phyloP scores from a whole-genome alignment of 2,797 vertebrate genomes.

The Crypturellus tataupa region DNA sequence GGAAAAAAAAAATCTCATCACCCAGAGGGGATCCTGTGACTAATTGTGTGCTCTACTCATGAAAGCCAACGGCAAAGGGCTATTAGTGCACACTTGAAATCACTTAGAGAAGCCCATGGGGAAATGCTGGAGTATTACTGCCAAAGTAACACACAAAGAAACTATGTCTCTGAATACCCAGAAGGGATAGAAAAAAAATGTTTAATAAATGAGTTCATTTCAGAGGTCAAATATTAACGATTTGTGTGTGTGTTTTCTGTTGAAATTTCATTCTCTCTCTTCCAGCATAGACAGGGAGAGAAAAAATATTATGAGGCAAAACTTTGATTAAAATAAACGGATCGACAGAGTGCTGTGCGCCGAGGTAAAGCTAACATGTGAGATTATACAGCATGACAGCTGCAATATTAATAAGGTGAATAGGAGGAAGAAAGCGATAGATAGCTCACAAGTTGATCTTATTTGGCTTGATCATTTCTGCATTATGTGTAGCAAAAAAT shows the following conservation, averaged over 20 bases:
- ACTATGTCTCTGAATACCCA: slow-evolving; percentile 33
- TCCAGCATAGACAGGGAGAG: slow-evolving; percentile 42
- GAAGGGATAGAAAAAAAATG: slow-evolving; percentile 14
- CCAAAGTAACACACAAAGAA: slow-evolving; percentile 35
- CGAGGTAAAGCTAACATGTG: slow-evolving; percentile 20
- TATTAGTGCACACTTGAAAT: slow-evolving; percentile 69
- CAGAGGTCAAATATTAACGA: slow-evolving; percentile 72
- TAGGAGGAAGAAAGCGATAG: not conserved
- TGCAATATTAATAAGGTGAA: slow-evolving; percentile 74
- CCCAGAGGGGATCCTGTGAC: slow-evolving; percentile 19
- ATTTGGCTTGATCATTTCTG: slow-evolving; percentile 28
- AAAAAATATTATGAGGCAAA: slow-evolving; percentile 58
- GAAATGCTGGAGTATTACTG: slow-evolving; percentile 16
- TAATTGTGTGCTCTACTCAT: slow-evolving; percentile 27
- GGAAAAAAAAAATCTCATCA: not conserved
- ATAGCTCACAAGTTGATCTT: slow-evolving; percentile 30
- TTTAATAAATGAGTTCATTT: slow-evolving; percentile 67
- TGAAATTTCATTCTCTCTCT: slow-evolving; percentile 66
- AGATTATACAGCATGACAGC: slow-evolving; percentile 47
- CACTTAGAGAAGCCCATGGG: slow-evolving; percentile 53
- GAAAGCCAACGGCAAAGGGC: slow-evolving; percentile 56
- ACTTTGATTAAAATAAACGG: slow-evolving; percentile 73
- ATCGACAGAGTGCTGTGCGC: slow-evolving; percentile 21
- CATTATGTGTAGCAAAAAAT: not conserved
- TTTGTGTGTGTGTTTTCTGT: slow-evolving; percentile 51